A percentile compares a stretch with the other conserved stretches of the same genome.
phyloP scores from a whole-genome alignment of 2,888 invertebrate species.

The Omphaloscelis lunosa region DNA sequence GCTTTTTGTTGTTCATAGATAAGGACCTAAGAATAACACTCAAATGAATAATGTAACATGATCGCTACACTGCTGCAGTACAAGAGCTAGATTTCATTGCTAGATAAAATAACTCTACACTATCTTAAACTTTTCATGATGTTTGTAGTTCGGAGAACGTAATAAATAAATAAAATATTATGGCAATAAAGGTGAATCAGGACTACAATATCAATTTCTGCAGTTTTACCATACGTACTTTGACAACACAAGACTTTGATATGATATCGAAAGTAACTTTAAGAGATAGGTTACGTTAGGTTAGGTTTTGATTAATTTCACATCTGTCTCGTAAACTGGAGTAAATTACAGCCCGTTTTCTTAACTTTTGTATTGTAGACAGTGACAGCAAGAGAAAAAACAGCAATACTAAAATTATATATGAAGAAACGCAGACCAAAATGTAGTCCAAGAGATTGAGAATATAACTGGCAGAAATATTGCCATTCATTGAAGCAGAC shows the following conservation, averaged over 20 bases:
- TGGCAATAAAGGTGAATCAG: conserved; percentile 13
- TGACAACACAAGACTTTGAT: background rate
- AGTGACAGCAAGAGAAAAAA: background rate
- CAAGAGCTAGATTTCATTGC: conserved; percentile 54
- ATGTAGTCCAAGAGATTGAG: background rate
- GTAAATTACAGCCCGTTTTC: background rate
- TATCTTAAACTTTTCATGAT: conserved; percentile 43
- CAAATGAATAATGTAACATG: conserved; percentile 63
- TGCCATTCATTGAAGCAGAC: conserved; percentile 24
- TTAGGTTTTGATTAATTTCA: background rate
- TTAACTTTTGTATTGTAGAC: background rate
- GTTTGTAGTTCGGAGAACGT: conserved; percentile 28
- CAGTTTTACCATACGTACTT: conserved; percentile 1
- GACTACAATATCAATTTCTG: conserved; percentile 7
- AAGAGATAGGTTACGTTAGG: background rate
- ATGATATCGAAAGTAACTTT: background rate
- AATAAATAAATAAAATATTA: conserved; percentile 48
- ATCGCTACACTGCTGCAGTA: conserved; percentile 50
- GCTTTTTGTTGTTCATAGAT: conserved; percentile 43
- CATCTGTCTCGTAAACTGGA: background rate
- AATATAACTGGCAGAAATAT: background rate
- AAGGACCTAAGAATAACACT: conserved; percentile 50
- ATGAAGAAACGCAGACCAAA: background rate
- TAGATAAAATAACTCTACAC: conserved; percentile 61
- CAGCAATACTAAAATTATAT: background rate